phyloP scores from a whole-genome alignment of 2,888 invertebrate species.

The Octodonta nipae region DNA sequence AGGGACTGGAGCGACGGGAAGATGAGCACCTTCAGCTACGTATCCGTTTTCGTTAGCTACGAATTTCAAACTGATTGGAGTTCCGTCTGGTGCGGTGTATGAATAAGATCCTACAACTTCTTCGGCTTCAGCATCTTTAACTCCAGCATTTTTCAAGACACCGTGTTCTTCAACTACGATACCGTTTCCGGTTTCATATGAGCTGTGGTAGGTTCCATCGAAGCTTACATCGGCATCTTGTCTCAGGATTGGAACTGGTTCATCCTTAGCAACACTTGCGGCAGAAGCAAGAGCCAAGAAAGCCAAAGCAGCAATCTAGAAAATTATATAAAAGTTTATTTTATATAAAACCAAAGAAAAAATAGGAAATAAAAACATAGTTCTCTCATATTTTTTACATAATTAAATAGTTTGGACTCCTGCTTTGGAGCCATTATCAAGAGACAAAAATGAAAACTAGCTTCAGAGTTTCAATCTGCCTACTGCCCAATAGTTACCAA shows the following conservation, averaged over 20 bases:
- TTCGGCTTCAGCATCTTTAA: slow-evolving; percentile 33
- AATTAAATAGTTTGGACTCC: too few species aligned
- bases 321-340: too few species aligned
- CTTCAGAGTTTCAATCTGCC: too few species aligned
- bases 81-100: slow-evolving; percentile 51
- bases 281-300: background rate
- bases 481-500: too few species aligned
- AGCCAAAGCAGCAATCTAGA: background rate
- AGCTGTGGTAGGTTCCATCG: slow-evolving; percentile 37
- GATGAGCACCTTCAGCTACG: slow-evolving; percentile 39
- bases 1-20: slow-evolving; percentile 51
- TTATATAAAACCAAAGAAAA: background rate
- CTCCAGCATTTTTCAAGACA: slow-evolving; percentile 34
- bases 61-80: slow-evolving; percentile 27
- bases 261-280: slow-evolving; percentile 10
- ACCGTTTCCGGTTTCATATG: slow-evolving; percentile 42
- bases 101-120: slow-evolving; percentile 37
- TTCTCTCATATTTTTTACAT: too few species aligned
- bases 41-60: slow-evolving; percentile 50
- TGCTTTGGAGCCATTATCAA: too few species aligned
- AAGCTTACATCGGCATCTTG: slow-evolving; percentile 15
- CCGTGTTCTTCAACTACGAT: slow-evolving; percentile 33
- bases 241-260: slow-evolving; percentile 21
- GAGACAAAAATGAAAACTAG: too few species aligned
- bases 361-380: too few species aligned